phyloP scores from a whole-genome alignment of 2,888 invertebrate genomes.

The Camptogramma bilineatum region DNA sequence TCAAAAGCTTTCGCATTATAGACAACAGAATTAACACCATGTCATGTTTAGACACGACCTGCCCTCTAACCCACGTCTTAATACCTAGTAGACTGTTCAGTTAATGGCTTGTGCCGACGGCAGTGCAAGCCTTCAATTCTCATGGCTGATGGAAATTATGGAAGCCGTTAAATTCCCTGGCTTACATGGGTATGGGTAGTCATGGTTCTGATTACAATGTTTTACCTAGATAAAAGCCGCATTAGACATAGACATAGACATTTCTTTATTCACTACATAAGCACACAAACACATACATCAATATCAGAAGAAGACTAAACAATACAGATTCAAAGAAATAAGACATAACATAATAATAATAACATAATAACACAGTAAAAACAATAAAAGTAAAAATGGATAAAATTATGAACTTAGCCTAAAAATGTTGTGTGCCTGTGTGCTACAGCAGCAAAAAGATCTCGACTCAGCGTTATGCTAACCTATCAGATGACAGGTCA shows the following conservation, averaged over 20 bases:
- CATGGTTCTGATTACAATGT: constrained; percentile 20
- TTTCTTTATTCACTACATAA: too few species aligned
- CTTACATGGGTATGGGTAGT: constrained; percentile 15
- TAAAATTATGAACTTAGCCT: too few species aligned
- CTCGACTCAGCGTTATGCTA: too few species aligned
- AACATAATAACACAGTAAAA: too few species aligned
- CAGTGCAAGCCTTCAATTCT: constrained; percentile 11
- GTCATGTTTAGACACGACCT: constrained; percentile 10
- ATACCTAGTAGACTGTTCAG: constrained; percentile 5
- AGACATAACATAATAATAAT: too few species aligned
- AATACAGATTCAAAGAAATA: too few species aligned
- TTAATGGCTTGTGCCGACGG: constrained; percentile 16
- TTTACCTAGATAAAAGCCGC: neutral
- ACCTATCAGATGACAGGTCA: too few species aligned
- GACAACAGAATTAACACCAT: neutral
- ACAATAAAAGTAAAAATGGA: too few species aligned
- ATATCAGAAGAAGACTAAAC: too few species aligned
- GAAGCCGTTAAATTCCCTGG: constrained; percentile 45
- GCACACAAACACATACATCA: too few species aligned
- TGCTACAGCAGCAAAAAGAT: too few species aligned
- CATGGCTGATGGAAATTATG: constrained; percentile 31
- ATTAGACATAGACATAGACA: neutral
- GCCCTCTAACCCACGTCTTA: constrained; percentile 17
- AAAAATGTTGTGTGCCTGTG: too few species aligned
- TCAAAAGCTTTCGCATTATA: neutral